Base-by-base conservation (phyloP, 2,888 invertebrate species). In the Cataglyphis rosenhaueri region DNA sequence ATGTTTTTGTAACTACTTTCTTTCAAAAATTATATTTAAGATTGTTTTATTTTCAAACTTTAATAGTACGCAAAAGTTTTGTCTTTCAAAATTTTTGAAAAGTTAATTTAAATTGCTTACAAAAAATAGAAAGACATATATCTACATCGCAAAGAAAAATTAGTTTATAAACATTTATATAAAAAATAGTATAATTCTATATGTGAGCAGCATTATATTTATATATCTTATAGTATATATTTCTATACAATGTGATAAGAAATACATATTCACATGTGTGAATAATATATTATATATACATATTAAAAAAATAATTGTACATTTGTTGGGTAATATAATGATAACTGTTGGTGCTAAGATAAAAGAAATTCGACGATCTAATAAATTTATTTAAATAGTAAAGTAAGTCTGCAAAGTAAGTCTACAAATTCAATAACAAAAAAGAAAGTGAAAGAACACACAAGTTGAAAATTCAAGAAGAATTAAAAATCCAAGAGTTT, bases 401-500 rank as follows among this genome's bases (percentile, higher is more conserved):
- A 41, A 57, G 18, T 41, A 4, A 41, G 9, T 32, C 21, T 32
- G 35, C 3, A 0, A 15, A 18, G 4, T 29, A 29, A 29, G 29
- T 29, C 65, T 75, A 75, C 38, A 5, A 29, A 59, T 59, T 76
- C n/a, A 32, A 44, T 44, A 44, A 41, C 15, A 5, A 10, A 32
- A 29, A 78, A 3, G 21, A 55, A 38, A 66, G 6, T 32, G 66
- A 8, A 59, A 21, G 3, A 32, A 78, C 44, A 70, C 12, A 8
- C 48, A 52, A n/a, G 48, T 52, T 52, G 8, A 52, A 52, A 52
- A 52, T 52, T 2, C n/a, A 29, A 21, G 21, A n/a, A 57, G 38
- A 25, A 12, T 68, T 68, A 78, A 68, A 41, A 78, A 59, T 68
- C 29, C 4, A 70, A 70, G 41, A 70, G 68, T 68, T 57, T 70